A percentile compares a stretch with the other conserved stretches of the same genome.
phyloP scores from a whole-genome alignment of 2,888 invertebrate genomes.

The Thera obeliscata region DNA sequence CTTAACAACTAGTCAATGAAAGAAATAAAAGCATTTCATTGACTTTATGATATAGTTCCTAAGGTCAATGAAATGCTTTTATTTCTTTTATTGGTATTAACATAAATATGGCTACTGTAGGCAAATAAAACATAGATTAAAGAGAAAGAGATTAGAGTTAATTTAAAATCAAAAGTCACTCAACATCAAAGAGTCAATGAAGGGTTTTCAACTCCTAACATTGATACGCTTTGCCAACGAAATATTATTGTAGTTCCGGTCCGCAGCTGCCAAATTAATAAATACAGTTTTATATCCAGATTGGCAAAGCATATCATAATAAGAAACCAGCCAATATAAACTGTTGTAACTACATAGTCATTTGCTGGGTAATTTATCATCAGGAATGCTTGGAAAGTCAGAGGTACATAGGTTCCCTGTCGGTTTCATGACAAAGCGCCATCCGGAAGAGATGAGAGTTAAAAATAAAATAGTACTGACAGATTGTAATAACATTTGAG shows the following conservation, averaged over 20 bases:
- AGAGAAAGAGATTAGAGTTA: no score
- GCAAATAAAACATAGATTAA: no score
- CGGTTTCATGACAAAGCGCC: background rate
- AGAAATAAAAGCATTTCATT: background rate
- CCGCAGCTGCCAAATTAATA: conserved; percentile 59
- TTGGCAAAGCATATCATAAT: conserved; percentile 30
- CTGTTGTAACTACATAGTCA: conserved; percentile 5
- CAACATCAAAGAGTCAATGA: conserved; percentile 20
- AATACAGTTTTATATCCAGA: conserved; percentile 36
- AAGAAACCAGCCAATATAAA: conserved; percentile 19
- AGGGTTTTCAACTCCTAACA: conserved; percentile 43
- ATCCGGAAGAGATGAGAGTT: conserved; percentile 18
- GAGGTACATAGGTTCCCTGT: conserved; percentile 3
- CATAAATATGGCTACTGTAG: no score
- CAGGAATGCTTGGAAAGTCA: conserved; percentile 16
- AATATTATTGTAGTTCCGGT: conserved; percentile 60
- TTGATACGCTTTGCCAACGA: conserved; percentile 59
- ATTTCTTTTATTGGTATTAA: no score
- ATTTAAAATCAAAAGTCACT: no score
- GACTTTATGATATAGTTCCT: no score
- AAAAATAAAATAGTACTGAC: conserved; percentile 18
- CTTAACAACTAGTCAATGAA: conserved; percentile 47
- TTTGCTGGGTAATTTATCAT: conserved; percentile 17
- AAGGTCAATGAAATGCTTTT: no score
- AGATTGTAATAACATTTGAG: conserved; percentile 23